Conservation (phyloP, 2,888 invertebrate genomes). For the Coenonympha glycerion region DNA sequence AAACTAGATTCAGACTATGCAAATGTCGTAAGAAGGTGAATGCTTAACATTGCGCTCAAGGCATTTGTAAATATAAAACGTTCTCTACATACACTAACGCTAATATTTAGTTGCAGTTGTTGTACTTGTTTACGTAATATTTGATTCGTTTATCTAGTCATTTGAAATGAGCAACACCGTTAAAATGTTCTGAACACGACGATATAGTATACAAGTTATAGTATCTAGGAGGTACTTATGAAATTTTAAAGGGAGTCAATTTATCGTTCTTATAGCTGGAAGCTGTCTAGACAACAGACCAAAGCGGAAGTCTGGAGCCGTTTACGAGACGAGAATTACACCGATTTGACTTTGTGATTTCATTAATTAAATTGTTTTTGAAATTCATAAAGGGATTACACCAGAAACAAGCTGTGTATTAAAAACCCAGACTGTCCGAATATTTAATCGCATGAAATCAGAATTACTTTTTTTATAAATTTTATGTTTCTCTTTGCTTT, state of each 20-base stretch:
- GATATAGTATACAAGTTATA: background rate
- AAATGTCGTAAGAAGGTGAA: background rate
- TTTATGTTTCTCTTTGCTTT: background rate
- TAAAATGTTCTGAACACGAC: background rate
- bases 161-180: too few relatives aligned
- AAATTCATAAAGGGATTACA: background rate
- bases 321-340: background rate
- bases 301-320: constrained; percentile 13
- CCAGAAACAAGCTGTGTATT: background rate
- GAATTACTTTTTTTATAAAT: too few relatives aligned
- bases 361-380: background rate
- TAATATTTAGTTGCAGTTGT: constrained; percentile 1
- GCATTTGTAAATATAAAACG: background rate
- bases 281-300: constrained; percentile 48
- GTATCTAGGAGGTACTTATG: background rate
- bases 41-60: background rate
- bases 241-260: constrained; percentile 14
- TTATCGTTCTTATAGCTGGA: constrained; percentile 39
- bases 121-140: too few relatives aligned
- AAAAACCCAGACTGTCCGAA: too few relatives aligned
- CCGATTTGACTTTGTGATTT: background rate
- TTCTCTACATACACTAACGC: background rate
- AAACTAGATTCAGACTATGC: background rate
- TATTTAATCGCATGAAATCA: too few relatives aligned
- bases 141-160: too few relatives aligned